Evolutionary conservation across 2,888 invertebrate species (phyloP).

Genomic region (Diarsia dahlii): DNA sequence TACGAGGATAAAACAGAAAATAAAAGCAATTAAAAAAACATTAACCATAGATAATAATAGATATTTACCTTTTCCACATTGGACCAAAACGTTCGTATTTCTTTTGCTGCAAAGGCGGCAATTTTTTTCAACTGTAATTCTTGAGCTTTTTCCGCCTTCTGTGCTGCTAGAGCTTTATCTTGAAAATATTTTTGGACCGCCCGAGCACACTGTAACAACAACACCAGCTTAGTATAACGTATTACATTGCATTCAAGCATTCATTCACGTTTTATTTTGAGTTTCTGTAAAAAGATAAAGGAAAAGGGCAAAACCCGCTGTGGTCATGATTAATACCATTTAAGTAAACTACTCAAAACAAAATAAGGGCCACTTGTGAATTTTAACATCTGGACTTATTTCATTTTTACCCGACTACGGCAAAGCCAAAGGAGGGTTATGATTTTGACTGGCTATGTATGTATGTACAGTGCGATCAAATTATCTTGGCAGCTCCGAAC

Average conservation of each 20-base stretch:
- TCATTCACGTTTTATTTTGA: neutral
- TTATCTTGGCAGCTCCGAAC: no score
- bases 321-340: neutral
- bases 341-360: neutral
- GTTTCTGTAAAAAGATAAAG: neutral
- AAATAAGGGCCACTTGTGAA: no score
- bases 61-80: conserved; percentile 96
- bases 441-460: no score
- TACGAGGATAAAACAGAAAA: no score
- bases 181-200: conserved; percentile 98
- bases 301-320: neutral
- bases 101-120: conserved; percentile 97
- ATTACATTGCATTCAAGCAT: neutral
- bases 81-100: conserved; percentile 98
- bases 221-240: neutral
- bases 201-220: conserved; percentile 92
- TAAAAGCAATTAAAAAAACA: neutral
- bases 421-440: no score
- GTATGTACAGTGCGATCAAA: no score
- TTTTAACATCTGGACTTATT: no score
- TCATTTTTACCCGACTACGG: no score
- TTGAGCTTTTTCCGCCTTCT: conserved; percentile 97
- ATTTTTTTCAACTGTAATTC: conserved; percentile 96
- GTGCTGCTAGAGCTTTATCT: conserved; percentile 97
- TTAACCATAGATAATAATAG: neutral